phyloP scores from a whole-genome alignment of 1,140 invertebrate species.

The Heterodera schachtii region DNA sequence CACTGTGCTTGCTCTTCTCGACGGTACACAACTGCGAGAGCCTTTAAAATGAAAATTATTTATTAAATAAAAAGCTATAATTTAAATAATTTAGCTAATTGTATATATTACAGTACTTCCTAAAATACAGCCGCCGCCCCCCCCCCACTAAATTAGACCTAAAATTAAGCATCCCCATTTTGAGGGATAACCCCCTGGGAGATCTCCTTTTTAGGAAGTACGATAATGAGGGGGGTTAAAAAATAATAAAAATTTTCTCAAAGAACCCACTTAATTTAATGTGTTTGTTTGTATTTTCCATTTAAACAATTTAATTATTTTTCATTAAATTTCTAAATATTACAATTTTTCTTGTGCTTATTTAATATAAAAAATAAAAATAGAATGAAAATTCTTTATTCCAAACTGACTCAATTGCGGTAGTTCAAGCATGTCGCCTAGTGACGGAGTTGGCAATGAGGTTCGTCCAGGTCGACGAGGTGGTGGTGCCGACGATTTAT shows the following conservation, averaged over 20 bases:
- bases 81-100: not conserved
- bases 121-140: not conserved
- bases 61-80: not conserved
- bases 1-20: slow-evolving; percentile 15
- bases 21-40: slow-evolving; percentile 5
- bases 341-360: too few relatives aligned
- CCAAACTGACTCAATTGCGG: not conserved
- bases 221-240: too few relatives aligned
- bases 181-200: too few relatives aligned
- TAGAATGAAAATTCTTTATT: too few relatives aligned
- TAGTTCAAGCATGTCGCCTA: not conserved
- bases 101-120: not conserved
- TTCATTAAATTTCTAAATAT: too few relatives aligned
- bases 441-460: not conserved
- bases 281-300: too few relatives aligned
- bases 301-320: too few relatives aligned
- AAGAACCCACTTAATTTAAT: too few relatives aligned
- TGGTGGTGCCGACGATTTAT: not conserved
- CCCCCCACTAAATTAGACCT: not conserved
- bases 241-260: too few relatives aligned
- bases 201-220: too few relatives aligned
- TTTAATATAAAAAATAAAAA: too few relatives aligned
- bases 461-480: not conserved
- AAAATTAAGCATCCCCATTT: too few relatives aligned
- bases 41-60: not conserved